These are phyloP conservation scores for Fundulus diaphanus DNA, from an alignment of 2,797 vertebrate species.

Conservation along the genomic window DNA sequence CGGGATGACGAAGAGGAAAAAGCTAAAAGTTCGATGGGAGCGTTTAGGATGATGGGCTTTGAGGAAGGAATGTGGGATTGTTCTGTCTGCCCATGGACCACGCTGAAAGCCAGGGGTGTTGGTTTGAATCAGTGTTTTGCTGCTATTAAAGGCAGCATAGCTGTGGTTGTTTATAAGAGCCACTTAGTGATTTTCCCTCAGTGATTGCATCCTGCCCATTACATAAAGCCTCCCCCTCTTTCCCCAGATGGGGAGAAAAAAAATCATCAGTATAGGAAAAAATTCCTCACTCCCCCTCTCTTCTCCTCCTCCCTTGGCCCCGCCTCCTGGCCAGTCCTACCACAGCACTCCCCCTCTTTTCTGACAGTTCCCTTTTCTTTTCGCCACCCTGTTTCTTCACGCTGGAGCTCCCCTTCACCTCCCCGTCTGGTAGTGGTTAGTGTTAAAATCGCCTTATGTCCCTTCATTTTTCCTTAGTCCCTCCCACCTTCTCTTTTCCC, in stretches of 20 bases:
- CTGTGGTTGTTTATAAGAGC: constrained; percentile 34
- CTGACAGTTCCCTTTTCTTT: constrained; percentile 51
- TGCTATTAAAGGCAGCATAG: constrained; percentile 16
- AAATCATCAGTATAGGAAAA: constrained; percentile 61
- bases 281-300: constrained; percentile 64
- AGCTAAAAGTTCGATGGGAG: not conserved
- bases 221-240: constrained; percentile 68
- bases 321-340: constrained; percentile 31
- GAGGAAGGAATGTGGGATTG: not conserved
- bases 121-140: constrained; percentile 24
- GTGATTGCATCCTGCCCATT: constrained; percentile 58
- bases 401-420: constrained; percentile 53
- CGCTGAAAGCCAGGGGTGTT: not conserved
- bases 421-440: constrained; percentile 83
- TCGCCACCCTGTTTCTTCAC: constrained; percentile 57
- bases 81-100: not conserved
- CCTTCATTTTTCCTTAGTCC: constrained; percentile 28
- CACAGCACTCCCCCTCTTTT: constrained; percentile 14
- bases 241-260: constrained; percentile 37
- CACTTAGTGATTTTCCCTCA: constrained; percentile 40
- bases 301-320: constrained; percentile 5
- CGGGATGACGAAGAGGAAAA: not conserved
- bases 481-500: constrained; percentile 26
- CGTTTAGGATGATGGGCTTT: not conserved
- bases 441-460: constrained; percentile 47